Conservation (phyloP, 2,113 vertebrate genomes). For the Mohoua ochrocephala region DNA sequence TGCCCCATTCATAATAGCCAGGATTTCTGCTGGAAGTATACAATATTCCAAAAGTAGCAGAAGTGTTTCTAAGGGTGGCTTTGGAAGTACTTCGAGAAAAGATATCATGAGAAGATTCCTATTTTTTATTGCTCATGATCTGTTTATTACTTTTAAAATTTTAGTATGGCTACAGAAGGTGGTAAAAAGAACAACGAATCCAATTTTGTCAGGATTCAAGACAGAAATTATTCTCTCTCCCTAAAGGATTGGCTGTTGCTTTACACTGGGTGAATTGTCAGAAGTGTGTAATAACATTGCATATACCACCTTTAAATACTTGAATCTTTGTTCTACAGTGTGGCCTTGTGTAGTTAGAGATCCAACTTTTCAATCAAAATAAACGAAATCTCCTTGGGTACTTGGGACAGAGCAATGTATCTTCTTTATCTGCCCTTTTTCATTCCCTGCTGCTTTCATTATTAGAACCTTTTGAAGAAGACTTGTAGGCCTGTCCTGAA, state of each 20-base stretch:
- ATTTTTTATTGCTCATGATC: not conserved
- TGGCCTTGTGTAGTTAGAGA: not conserved
- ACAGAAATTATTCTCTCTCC: not conserved
- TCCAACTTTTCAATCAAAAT: not conserved
- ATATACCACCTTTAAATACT: not conserved
- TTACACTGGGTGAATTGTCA: not conserved
- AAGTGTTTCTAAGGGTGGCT: not conserved
- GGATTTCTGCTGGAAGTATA: not conserved
- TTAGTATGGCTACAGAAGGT: not conserved
- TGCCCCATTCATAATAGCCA: not conserved
- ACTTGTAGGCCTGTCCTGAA: not conserved
- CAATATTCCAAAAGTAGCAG: not conserved
- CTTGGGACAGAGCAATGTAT: not conserved
- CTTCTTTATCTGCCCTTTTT: not conserved
- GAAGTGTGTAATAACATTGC: not conserved
- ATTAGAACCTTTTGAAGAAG: not conserved
- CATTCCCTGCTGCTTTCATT: not conserved
- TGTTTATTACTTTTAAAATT: not conserved
- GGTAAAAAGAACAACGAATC: not conserved
- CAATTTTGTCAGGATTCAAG: not conserved
- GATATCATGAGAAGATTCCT: not conserved
- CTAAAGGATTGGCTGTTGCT: not conserved
- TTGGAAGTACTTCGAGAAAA: not conserved
- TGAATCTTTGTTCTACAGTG: not conserved
- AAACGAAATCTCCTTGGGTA: not conserved